phyloP scores from a whole-genome alignment of 2,113 vertebrate species.

The Australoheros scitulus region DNA sequence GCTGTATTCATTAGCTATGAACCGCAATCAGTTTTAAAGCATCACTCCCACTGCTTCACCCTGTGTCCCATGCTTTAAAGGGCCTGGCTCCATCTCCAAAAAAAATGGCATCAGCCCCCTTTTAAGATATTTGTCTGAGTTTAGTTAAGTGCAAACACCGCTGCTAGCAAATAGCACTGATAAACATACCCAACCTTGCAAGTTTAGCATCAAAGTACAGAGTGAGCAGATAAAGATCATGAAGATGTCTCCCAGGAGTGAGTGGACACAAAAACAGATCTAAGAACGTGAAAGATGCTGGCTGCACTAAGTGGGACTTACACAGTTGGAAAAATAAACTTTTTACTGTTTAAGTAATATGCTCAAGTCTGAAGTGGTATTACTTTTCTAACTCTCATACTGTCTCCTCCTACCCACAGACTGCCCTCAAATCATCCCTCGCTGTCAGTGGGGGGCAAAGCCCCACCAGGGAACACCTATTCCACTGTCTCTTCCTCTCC shows the following conservation, averaged over 20 bases:
- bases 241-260: not conserved
- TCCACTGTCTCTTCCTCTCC: constrained; percentile 76
- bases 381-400: not conserved
- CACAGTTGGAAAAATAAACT: not conserved
- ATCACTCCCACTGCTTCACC: not conserved
- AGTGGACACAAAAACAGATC: too few species aligned
- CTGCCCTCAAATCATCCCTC: constrained; percentile 87
- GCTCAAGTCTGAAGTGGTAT: not conserved
- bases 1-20: not conserved
- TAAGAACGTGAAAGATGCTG: not conserved
- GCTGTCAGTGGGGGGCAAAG: constrained; percentile 88
- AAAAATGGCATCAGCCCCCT: not conserved
- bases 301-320: not conserved
- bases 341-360: not conserved
- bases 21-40: not conserved
- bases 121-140: too few species aligned
- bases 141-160: not conserved
- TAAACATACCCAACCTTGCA: not conserved
- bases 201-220: not conserved
- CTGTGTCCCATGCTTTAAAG: not conserved
- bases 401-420: constrained; percentile 68
- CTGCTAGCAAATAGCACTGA: not conserved
- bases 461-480: constrained; percentile 76
- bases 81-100: not conserved
- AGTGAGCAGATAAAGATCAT: not conserved